Base-by-base conservation (phyloP, 2,888 invertebrate species). In the Sthenelais limicola region DNA sequence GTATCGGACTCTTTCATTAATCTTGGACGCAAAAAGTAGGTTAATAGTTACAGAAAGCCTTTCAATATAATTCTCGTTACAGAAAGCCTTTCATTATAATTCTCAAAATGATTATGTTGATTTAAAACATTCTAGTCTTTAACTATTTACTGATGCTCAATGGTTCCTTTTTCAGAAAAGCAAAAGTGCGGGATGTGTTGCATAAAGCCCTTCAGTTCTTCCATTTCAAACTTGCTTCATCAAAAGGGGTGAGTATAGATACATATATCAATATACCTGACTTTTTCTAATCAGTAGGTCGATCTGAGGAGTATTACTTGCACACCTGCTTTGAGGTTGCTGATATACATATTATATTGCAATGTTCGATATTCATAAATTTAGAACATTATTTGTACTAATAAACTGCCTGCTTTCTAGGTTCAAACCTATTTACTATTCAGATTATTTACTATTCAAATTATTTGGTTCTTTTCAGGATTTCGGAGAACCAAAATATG, bases 401-500 rank as follows among this genome's bases (percentile, higher is more conserved):
- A n/a, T n/a, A n/a, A n/a, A n/a, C n/a, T n/a, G n/a, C n/a, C n/a
- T n/a, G n/a, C n/a, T n/a, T n/a, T 51, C 0, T 21, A 21, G 24
- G 5, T 49, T 49, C 24, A 49, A 21, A 49, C 49, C 5, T 21
- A 49, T 49, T 49, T 5, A 9, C 7, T 18, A 15, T 18, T 18
- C 52, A 21, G n/a, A 52, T 24, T 24, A n/a, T 21, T 52, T 52
- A n/a, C 12, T 21, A n/a, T 52, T 21, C 26, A 15, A 18, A 32
- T 15, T 24, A 32, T 43, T 1, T 67, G 24, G 1, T 15, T 47
- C 47, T n/a, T 68, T 33, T n/a, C 49, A 52, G 69, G 30, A 52
- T 51, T 69, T 69, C 52, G 4, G 24, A 30, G n/a, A 15, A 35
- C 68, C 26, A 21, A 26, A 51, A 1, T 69, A 69, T 38, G 18